Evolutionary conservation across 2,888 invertebrate species (phyloP).

Genomic region (Anarsia innoxiella): DNA sequence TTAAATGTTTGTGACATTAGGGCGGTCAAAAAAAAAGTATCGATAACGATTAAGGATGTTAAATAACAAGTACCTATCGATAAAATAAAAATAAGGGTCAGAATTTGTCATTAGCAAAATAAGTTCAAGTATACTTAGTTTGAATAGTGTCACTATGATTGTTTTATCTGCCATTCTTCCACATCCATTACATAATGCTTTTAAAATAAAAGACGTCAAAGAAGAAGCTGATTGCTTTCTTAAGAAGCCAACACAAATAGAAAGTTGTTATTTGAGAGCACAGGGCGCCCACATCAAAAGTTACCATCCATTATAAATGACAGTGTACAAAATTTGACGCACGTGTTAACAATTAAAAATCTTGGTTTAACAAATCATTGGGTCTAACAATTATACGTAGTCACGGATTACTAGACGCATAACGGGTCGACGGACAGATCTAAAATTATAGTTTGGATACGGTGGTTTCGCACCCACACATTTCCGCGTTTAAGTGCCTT

Average conservation of each 20-base stretch:
- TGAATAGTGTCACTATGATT: too few relatives aligned
- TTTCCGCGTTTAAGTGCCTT: constrained; percentile 65
- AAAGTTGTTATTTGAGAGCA: not conserved
- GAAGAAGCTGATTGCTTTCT: too few relatives aligned
- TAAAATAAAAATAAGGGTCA: too few relatives aligned
- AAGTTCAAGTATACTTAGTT: too few relatives aligned
- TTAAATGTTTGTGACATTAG: too few relatives aligned
- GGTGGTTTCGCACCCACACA: constrained; percentile 74
- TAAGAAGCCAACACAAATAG: not conserved
- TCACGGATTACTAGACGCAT: constrained; percentile 56
- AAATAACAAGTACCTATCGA: too few relatives aligned
- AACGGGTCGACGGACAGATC: constrained; percentile 47
- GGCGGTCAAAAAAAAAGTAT: too few relatives aligned
- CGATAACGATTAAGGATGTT: too few relatives aligned
- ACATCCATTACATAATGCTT: too few relatives aligned
- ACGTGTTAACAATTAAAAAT: constrained; percentile 68
- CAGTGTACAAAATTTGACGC: constrained; percentile 41
- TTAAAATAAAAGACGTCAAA: too few relatives aligned
- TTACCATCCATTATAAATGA: constrained; percentile 28
- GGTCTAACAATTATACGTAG: constrained; percentile 57
- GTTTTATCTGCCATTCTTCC: too few relatives aligned
- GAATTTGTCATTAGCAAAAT: too few relatives aligned
- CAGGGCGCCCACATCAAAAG: not conserved
- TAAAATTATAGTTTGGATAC: constrained; percentile 73
- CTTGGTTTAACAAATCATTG: constrained; percentile 59